These are phyloP conservation scores for Tenthredo distinguenda DNA, from an alignment of 2,888 invertebrate genomes.

Conservation along the genomic window DNA sequence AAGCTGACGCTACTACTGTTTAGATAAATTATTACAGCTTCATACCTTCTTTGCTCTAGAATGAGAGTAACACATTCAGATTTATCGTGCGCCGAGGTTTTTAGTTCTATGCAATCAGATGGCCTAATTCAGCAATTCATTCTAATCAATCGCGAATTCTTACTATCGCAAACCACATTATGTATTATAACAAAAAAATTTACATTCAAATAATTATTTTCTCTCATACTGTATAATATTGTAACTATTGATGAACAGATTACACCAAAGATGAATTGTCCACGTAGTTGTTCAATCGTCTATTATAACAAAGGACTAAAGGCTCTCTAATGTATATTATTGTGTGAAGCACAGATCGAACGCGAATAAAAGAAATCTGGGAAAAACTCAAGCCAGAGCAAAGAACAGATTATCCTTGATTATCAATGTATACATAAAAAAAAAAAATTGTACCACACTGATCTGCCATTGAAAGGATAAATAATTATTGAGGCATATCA, in stretches of 20 bases:
- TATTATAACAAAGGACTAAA: not conserved
- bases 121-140: slow-evolving; percentile 8
- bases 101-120: slow-evolving; percentile 11
- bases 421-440: not conserved
- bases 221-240: not conserved
- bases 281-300: not conserved
- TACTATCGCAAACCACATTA: not conserved
- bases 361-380: not conserved
- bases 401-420: slow-evolving; percentile 30
- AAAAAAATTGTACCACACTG: not conserved
- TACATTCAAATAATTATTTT: not conserved
- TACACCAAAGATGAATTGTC: not conserved
- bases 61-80: not conserved
- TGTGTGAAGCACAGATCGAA: not conserved
- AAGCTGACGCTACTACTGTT: slow-evolving; percentile 37
- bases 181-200: not conserved
- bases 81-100: not conserved
- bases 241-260: not conserved
- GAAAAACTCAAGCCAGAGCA: not conserved
- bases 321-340: not conserved
- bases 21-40: slow-evolving; percentile 38
- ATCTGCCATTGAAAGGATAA: slow-evolving; percentile 16
- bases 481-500: slow-evolving; percentile 24
- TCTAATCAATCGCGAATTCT: not conserved
- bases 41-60: slow-evolving; percentile 27